Conservation (phyloP, 2,797 vertebrate genomes). For the Prionace glauca region DNA sequence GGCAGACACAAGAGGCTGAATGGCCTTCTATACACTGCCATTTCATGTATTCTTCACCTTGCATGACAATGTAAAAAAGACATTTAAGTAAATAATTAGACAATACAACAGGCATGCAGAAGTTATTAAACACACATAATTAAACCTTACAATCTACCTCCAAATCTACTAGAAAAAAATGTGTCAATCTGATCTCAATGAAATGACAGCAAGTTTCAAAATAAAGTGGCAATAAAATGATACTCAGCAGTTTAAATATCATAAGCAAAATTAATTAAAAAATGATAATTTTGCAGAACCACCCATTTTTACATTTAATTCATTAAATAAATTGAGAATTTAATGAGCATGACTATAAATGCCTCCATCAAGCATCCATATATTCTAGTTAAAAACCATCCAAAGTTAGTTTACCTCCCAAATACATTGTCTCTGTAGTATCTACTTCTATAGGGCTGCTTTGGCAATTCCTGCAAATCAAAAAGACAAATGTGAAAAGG, state of each 20-base stretch:
- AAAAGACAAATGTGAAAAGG: not conserved
- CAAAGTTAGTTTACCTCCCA: not conserved
- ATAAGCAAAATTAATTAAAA: not conserved
- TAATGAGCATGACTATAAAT: not conserved
- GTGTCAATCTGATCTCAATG: not conserved
- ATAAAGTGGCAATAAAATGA: not conserved
- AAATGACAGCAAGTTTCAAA: not conserved
- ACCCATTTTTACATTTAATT: not conserved
- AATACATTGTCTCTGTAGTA: conserved; percentile 13
- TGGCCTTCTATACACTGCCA: not conserved
- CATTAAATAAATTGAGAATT: not conserved
- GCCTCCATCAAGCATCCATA: not conserved
- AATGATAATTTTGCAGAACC: not conserved
- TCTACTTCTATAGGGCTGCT: conserved; percentile 26
- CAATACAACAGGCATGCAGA: not conserved
- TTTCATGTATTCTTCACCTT: not conserved
- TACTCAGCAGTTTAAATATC: not conserved
- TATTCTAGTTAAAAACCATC: not conserved
- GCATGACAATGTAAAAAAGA: not conserved
- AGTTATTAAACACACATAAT: not conserved
- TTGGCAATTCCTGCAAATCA: conserved; percentile 29
- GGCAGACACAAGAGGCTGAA: not conserved
- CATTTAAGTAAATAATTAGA: not conserved
- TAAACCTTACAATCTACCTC: not conserved
- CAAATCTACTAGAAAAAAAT: not conserved